Evolutionary conservation across 2,797 vertebrate genomes (phyloP).

Genomic region (Chelidonichthys spinosus): DNA sequence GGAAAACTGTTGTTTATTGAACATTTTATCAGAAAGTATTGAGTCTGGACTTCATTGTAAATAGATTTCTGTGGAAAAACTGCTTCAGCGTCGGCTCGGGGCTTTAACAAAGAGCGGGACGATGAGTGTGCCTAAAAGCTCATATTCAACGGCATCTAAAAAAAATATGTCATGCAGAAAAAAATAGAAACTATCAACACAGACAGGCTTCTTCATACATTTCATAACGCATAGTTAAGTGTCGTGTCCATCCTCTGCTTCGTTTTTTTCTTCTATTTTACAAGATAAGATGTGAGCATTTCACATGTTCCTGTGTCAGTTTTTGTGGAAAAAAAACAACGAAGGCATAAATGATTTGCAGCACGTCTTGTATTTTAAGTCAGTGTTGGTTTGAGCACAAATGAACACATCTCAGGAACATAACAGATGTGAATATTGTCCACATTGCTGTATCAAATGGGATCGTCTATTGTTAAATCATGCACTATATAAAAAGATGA

Average conservation of each 20-base stretch:
- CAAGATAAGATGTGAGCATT: constrained; percentile 36
- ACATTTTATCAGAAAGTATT: constrained; percentile 69
- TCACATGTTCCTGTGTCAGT: constrained; percentile 34
- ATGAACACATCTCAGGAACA: constrained; percentile 51
- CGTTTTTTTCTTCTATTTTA: constrained; percentile 20
- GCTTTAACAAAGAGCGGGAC: constrained; percentile 62
- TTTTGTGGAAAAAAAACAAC: constrained; percentile 38
- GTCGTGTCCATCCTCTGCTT: constrained; percentile 32
- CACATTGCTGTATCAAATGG: constrained; percentile 16
- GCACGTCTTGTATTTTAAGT: constrained; percentile 32
- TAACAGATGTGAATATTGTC: constrained; percentile 13
- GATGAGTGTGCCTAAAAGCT: constrained; percentile 55
- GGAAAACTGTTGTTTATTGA: constrained; percentile 72
- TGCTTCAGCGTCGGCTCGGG: constrained; percentile 43
- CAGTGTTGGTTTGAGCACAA: constrained; percentile 41
- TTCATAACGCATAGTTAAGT: constrained; percentile 37
- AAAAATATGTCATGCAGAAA: constrained; percentile 32
- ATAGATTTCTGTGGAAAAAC: constrained; percentile 66
- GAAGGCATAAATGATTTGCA: constrained; percentile 19
- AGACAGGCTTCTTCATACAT: constrained; percentile 40
- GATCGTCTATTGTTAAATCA: constrained; percentile 27
- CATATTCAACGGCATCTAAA: constrained; percentile 52
- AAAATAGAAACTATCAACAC: constrained; percentile 58
- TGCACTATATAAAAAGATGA: constrained; percentile 23
- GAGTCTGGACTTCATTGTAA: constrained; percentile 63